A percentile compares a stretch with the other conserved stretches of the same genome.
These are phyloP conservation scores for Crocodylus rhombifer DNA, from an alignment of 2,797 vertebrate species.

Conservation along the genomic window DNA sequence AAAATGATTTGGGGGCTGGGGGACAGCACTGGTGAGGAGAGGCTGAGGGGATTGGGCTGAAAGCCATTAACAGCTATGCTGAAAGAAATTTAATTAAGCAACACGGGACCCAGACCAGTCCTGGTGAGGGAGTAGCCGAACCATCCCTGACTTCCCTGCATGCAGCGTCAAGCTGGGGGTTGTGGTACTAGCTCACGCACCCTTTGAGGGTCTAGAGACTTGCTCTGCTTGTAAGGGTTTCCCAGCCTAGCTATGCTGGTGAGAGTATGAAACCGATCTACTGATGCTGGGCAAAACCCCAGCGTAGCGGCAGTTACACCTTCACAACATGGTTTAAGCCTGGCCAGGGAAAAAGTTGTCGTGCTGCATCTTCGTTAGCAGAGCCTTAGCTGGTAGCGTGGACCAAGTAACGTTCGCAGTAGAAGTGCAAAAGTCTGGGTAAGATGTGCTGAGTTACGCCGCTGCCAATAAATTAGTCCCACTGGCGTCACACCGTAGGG, in stretches of 20 bases:
- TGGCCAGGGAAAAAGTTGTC: too few species aligned
- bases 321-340: background rate
- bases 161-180: rapidly evolving
- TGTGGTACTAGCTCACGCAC: background rate
- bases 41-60: too few species aligned
- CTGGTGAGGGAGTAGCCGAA: background rate
- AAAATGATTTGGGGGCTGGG: too few species aligned
- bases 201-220: background rate
- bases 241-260: background rate
- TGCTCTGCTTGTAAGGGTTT: background rate
- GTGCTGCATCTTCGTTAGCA: background rate
- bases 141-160: background rate
- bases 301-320: background rate
- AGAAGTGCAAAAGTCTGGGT: slow-evolving; percentile 2
- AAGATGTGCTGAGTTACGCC: background rate
- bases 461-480: background rate
- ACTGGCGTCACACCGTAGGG: background rate
- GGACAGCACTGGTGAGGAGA: too few species aligned
- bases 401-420: background rate
- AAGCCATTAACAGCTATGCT: too few species aligned
- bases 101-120: background rate
- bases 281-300: background rate
- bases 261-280: background rate
- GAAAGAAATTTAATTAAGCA: background rate
- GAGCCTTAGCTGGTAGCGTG: background rate